Conservation (phyloP, 1,140 invertebrate species). For the Drosophila equinoxialis region DNA sequence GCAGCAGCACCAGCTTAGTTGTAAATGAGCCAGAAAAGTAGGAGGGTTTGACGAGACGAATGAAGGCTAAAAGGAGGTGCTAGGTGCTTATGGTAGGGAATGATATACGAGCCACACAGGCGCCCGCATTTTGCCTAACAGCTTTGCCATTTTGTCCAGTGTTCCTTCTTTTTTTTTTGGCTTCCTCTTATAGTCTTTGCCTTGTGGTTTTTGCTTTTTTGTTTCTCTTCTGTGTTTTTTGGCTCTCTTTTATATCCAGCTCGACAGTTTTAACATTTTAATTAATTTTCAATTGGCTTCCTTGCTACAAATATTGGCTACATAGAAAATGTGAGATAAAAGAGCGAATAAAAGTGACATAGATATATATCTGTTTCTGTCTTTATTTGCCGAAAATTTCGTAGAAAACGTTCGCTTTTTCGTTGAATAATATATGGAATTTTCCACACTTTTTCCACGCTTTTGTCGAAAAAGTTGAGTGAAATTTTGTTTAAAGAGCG, state of each 20-base stretch:
- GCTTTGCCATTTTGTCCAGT: not conserved
- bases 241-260: constrained; percentile 16
- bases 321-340: not conserved
- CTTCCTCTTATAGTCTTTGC: constrained; percentile 13
- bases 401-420: not conserved
- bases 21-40: constrained; percentile 22
- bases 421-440: not conserved
- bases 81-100: not conserved
- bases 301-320: not conserved
- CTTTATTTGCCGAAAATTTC: not conserved
- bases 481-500: not conserved
- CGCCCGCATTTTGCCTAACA: constrained; percentile 29
- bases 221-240: not conserved
- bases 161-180: not conserved
- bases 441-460: not conserved
- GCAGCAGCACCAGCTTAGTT: constrained; percentile 36
- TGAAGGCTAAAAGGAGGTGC: not conserved
- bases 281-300: constrained; percentile 52
- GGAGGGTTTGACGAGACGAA: constrained; percentile 8
- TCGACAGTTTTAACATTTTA: constrained; percentile 50
- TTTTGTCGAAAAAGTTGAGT: not conserved
- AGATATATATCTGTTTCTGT: not conserved
- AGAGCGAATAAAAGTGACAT: not conserved
- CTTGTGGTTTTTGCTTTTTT: not conserved
- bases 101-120: constrained; percentile 40